A percentile compares a stretch with the other conserved stretches of the same genome.
phyloP scores from a whole-genome alignment of 37 sponge, comb jelly and placozoan species.

The Diacarnus erythraeanus region DNA sequence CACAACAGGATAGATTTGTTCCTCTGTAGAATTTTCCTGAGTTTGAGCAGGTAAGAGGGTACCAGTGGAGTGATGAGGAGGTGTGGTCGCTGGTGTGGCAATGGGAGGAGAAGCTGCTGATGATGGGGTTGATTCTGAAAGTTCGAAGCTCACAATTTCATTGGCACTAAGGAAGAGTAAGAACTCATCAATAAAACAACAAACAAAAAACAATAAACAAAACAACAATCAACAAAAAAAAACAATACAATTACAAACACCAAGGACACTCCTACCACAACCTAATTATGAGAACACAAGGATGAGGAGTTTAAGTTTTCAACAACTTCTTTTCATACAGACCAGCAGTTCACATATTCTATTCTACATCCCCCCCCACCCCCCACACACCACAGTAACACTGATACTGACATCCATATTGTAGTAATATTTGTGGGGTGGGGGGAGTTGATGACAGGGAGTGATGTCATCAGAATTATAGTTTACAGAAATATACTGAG shows the following conservation, averaged over 20 bases:
- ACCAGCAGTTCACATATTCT: neutral
- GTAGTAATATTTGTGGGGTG: too few relatives aligned
- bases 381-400: too few relatives aligned
- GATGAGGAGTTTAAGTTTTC: too few relatives aligned
- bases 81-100: slow-evolving; percentile 16
- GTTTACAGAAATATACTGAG: too few relatives aligned
- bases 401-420: too few relatives aligned
- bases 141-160: slow-evolving; percentile 34
- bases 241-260: neutral
- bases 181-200: neutral
- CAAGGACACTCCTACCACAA: neutral
- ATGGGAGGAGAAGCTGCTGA: neutral
- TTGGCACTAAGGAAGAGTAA: neutral
- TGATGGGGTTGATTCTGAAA: neutral
- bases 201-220: neutral
- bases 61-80: slow-evolving; percentile 33
- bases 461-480: too few relatives aligned
- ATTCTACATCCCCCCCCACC: neutral
- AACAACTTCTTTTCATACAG: too few relatives aligned
- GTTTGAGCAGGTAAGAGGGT: slow-evolving; percentile 19
- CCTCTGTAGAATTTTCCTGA: neutral
- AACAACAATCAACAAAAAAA: neutral
- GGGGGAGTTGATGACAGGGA: too few relatives aligned
- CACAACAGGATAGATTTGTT: neutral
- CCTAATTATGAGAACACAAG: too few relatives aligned